Percentiles rank a stretch among this genome's conserved stretches.
Evolutionary conservation across 2,113 vertebrate species (phyloP).

Genomic region (Python bivittatus): DNA sequence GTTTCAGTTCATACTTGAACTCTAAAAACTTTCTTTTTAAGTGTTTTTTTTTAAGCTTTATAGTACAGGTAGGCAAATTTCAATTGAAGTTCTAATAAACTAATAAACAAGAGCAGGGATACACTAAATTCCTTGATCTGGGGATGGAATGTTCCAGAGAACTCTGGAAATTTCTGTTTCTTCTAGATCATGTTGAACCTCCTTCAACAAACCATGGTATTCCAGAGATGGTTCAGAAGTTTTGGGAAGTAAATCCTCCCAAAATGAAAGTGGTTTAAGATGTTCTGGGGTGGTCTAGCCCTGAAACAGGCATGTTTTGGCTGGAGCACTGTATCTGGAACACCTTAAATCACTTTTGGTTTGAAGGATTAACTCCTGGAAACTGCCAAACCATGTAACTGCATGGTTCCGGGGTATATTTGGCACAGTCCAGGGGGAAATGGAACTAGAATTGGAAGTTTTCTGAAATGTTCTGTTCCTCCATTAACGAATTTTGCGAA

Average conservation of each 20-base stretch:
- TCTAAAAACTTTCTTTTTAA: neutral
- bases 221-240: neutral
- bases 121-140: neutral
- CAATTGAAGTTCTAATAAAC: neutral
- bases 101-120: neutral
- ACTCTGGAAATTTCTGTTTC: neutral
- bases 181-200: neutral
- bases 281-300: neutral
- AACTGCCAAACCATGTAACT: neutral
- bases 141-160: neutral
- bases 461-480: neutral
- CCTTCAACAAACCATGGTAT: neutral
- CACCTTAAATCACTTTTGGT: neutral
- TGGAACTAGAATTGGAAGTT: neutral
- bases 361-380: neutral
- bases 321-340: neutral
- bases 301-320: neutral
- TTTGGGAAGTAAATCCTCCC: neutral
- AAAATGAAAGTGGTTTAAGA: neutral
- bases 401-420: neutral
- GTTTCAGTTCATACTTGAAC: neutral
- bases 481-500: neutral
- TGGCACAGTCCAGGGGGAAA: neutral
- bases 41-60: neutral
- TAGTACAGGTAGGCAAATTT: neutral